Conservation (phyloP, 2,888 invertebrate genomes). For the Andrena haemorrhoa region DNA sequence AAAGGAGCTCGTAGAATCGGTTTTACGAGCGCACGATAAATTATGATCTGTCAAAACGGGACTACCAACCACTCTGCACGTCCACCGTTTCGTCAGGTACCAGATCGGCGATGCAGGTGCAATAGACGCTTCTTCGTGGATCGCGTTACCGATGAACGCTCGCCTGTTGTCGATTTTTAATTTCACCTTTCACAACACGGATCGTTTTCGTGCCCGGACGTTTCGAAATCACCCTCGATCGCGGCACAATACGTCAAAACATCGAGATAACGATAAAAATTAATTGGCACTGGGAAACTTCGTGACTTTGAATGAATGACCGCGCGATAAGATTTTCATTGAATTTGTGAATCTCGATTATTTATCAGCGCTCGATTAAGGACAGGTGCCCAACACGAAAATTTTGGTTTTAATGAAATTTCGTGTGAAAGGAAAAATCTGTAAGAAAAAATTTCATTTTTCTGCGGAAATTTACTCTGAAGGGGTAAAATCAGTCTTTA, state of each 20-base stretch:
- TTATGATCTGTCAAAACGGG: slow-evolving; percentile 79
- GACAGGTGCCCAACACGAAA: too few species aligned
- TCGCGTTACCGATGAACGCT: slow-evolving; percentile 16
- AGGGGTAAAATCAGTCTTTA: too few species aligned
- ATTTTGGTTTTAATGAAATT: too few species aligned
- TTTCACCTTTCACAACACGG: slow-evolving; percentile 25
- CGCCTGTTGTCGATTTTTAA: slow-evolving; percentile 37
- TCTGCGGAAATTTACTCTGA: too few species aligned
- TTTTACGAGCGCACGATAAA: slow-evolving; percentile 78
- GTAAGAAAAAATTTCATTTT: too few species aligned
- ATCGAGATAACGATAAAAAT: slow-evolving; percentile 1
- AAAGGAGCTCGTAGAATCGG: slow-evolving; percentile 70
- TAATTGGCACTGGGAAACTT: background rate
- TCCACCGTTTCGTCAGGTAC: slow-evolving; percentile 63
- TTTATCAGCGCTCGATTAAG: background rate
- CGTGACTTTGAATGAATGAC: too few species aligned
- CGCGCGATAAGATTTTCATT: too few species aligned
- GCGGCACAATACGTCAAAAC: slow-evolving; percentile 2
- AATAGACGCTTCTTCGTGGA: slow-evolving; percentile 34
- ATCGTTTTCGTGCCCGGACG: slow-evolving; percentile 11
- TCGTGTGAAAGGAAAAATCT: too few species aligned
- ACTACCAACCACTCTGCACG: slow-evolving; percentile 76
- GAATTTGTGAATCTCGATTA: background rate
- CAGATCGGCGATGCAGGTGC: slow-evolving; percentile 59
- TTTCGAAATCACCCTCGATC: slow-evolving; percentile 32